Conservation (phyloP, 2,113 vertebrate genomes). For the Alethe diademata region DNA sequence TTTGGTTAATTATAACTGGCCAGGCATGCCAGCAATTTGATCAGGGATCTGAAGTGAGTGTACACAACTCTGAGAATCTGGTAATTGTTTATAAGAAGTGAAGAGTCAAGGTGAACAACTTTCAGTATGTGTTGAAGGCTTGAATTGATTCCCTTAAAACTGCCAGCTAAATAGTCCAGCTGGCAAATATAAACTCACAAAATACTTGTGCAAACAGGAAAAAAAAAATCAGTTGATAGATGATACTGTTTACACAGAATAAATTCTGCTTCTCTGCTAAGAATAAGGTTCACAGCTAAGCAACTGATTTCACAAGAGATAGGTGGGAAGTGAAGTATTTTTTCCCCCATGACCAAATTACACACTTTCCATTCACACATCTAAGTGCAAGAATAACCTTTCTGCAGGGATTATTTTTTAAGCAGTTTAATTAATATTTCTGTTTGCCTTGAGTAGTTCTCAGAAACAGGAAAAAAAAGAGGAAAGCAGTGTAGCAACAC, state of each 20-base stretch:
- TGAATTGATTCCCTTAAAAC: slow-evolving; percentile 12
- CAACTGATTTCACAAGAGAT: slow-evolving; percentile 10
- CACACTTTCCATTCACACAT: background rate
- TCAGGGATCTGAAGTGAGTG: background rate
- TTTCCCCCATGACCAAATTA: background rate
- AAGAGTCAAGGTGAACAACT: slow-evolving; percentile 11
- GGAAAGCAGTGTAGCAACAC: background rate
- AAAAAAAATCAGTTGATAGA: background rate
- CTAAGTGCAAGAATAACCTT: slow-evolving; percentile 1
- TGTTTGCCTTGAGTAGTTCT: slow-evolving; percentile 29
- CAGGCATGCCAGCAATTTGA: background rate
- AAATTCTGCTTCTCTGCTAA: slow-evolving; percentile 18
- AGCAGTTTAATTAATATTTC: slow-evolving; percentile 64
- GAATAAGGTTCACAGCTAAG: slow-evolving; percentile 19
- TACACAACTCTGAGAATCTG: background rate
- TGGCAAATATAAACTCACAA: slow-evolving; percentile 1
- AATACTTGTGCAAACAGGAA: background rate
- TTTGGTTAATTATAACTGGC: background rate
- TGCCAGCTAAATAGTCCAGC: background rate
- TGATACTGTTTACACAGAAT: background rate
- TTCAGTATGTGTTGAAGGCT: background rate
- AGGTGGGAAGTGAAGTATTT: background rate
- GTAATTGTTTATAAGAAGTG: background rate
- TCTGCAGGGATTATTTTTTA: slow-evolving; percentile 35
- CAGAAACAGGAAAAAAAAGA: background rate